These are phyloP conservation scores for Nebria ingens DNA, from an alignment of 1,140 invertebrate species.

Conservation along the genomic window DNA sequence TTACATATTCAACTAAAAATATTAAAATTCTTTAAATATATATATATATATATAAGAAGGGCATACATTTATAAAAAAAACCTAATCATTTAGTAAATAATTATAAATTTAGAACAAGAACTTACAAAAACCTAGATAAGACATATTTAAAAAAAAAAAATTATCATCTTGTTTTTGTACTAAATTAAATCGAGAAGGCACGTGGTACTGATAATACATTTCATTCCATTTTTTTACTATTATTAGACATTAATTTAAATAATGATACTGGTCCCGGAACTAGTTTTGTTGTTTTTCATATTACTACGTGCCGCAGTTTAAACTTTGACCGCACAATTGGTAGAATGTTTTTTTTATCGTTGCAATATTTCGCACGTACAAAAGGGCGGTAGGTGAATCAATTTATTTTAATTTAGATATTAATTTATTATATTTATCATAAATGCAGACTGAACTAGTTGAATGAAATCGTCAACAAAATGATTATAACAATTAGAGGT, in stretches of 20 bases:
- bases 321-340: no score
- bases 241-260: neutral
- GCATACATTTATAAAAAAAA: neutral
- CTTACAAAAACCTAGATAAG: neutral
- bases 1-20: no score
- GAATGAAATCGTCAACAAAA: no score
- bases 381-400: neutral
- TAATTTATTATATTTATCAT: no score
- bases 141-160: neutral
- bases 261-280: no score
- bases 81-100: neutral
- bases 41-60: neutral
- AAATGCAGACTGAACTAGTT: no score
- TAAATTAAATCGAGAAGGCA: conserved; percentile 3
- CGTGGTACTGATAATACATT: conserved; percentile 1
- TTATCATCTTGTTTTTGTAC: conserved; percentile 10
- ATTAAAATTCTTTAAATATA: no score
- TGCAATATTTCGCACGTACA: neutral
- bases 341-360: no score
- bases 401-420: no score
- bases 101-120: conserved; percentile 10
- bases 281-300: no score
- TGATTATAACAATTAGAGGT: no score
- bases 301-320: no score
- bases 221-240: neutral